Percentiles rank a stretch among this genome's conserved stretches.
Evolutionary conservation across 2,113 vertebrate genomes (phyloP).

Genomic region (Myotis yumanensis): DNA sequence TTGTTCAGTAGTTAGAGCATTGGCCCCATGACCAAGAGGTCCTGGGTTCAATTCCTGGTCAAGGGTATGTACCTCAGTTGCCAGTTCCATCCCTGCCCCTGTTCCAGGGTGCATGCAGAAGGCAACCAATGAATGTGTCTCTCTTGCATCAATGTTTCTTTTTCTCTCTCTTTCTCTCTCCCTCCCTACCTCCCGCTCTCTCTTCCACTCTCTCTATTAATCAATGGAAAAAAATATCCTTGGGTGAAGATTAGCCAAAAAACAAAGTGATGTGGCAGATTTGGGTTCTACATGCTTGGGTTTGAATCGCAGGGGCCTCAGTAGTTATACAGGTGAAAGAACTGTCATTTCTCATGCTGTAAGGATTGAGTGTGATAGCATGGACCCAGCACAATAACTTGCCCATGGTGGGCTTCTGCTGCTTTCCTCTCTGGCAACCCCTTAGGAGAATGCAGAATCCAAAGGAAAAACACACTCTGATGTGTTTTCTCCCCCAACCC

Average conservation of each 20-base stretch:
- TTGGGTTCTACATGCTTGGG: background rate
- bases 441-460: background rate
- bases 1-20: too few species aligned
- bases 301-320: background rate
- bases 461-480: background rate
- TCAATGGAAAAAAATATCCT: too few species aligned
- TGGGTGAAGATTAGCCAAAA: too few species aligned
- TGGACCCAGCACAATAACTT: background rate
- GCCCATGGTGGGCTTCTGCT: background rate
- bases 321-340: background rate
- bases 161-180: too few species aligned
- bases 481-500: background rate
- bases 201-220: background rate
- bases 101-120: too few species aligned
- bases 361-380: background rate
- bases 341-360: background rate
- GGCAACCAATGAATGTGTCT: too few species aligned
- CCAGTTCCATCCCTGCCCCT: too few species aligned
- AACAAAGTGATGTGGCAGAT: background rate
- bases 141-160: too few species aligned
- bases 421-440: background rate
- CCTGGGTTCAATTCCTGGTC: too few species aligned
- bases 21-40: too few species aligned
- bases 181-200: too few species aligned
- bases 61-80: too few species aligned